Evolutionary conservation across 1,140 invertebrate species (phyloP), one percentile per base, ranked within the genome.

Genomic region (Scaptomyza hsui): DNA sequence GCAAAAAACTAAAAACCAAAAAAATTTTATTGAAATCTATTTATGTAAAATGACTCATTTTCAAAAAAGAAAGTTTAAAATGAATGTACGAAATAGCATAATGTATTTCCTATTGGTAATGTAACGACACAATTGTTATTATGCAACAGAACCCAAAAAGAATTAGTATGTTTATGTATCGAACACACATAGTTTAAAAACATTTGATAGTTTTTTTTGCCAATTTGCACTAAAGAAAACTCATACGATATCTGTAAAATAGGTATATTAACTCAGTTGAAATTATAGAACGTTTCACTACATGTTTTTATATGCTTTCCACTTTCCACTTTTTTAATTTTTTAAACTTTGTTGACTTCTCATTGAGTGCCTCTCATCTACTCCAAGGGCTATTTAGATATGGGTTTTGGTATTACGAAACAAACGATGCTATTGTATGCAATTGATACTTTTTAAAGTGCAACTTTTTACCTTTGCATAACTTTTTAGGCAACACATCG

Each of bases 391-490:
- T 68, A 56, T 35, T 48, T 60, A n/a, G 12, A 77, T 59, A 52
- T 19, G 16, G 59, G 65, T 80, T 61, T 35, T 41, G 48, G 42
- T 26, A 29, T 21, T 55, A 35, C 42, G 39, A 37, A 49, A 35
- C 13, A 57, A 42, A 55, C 49, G 26, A 29, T 29, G 24, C 4
- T 35, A 26, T 39, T 21, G 16, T 49, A 61, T 61, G 52, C 24
- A 72, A 37, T 72, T 56, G 41, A 64, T 71, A 78, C 72, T 76
- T 81, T 73, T 78, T 65, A 75, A 56, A 71, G 72, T 74, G 78
- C 71, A 75, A 82, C 65, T 78, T 82, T 78, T 69, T 78, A 82
- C 71, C 74, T 68, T 82, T 82, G 74, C 79, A 83, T 75, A 63
- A 56, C 55, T 72, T 81, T 81, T 77, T 77, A 80, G 78, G 73